Conservation (phyloP, 1,140 invertebrate genomes). For the Pseudobourletiella spinata region DNA sequence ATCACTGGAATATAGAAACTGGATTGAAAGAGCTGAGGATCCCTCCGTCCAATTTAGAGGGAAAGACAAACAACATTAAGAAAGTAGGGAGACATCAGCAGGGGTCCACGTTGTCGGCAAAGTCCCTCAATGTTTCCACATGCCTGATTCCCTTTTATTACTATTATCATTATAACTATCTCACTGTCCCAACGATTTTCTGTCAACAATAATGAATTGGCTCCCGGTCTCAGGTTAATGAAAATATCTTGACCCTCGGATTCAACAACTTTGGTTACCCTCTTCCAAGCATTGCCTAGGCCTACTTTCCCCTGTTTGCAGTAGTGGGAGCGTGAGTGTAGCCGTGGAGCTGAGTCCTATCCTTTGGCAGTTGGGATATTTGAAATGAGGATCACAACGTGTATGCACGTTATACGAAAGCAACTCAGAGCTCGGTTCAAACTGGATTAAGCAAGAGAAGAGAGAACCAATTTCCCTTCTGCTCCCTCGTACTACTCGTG, state of each 20-base stretch:
- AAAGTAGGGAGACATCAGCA: not conserved
- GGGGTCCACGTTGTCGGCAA: not conserved
- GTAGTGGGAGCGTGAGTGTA: too few species aligned
- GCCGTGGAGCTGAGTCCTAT: too few species aligned
- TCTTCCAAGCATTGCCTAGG: not conserved
- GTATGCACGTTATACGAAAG: not conserved
- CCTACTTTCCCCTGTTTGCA: not conserved
- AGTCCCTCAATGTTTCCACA: not conserved
- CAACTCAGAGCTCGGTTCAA: not conserved
- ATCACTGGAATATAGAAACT: not conserved
- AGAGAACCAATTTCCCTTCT: too few species aligned
- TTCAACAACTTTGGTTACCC: not conserved
- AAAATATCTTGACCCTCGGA: constrained; percentile 22
- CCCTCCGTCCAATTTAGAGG: not conserved
- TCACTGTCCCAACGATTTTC: not conserved
- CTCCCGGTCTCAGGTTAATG: constrained; percentile 15
- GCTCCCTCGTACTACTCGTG: too few species aligned
- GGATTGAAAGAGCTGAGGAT: too few species aligned
- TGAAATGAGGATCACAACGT: not conserved
- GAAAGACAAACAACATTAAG: not conserved
- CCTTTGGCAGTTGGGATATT: too few species aligned
- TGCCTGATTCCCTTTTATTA: not conserved
- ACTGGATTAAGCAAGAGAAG: too few species aligned
- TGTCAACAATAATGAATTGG: constrained; percentile 1
- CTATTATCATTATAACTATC: too few species aligned